Conservation (phyloP, 2,797 vertebrate species). For the Microchirus variegatus region DNA sequence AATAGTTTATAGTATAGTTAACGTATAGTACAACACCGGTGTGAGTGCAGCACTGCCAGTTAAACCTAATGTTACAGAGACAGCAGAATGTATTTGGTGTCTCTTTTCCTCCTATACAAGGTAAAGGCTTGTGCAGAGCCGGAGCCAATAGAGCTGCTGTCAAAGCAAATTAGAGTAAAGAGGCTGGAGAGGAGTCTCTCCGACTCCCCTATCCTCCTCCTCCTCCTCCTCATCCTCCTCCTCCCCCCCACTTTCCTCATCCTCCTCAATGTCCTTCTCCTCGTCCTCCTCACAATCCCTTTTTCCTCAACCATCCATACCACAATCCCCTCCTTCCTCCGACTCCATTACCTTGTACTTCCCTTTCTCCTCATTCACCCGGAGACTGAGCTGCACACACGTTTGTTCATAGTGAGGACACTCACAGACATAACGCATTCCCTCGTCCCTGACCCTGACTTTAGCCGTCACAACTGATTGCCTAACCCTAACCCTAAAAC, state of each 20-base stretch:
- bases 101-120: conserved; percentile 9
- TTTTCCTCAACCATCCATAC: conserved; percentile 1
- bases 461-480: too few relatives aligned
- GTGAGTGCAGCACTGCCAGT: conserved; percentile 23
- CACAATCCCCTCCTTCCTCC: neutral
- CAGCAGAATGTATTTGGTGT: conserved; percentile 17
- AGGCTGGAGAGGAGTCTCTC: conserved; percentile 29
- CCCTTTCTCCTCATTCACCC: conserved; percentile 18
- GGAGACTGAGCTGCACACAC: conserved; percentile 8
- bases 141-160: conserved; percentile 51
- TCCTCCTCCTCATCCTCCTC: neutral
- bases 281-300: conserved; percentile 7
- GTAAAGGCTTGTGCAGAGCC: conserved; percentile 29
- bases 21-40: neutral
- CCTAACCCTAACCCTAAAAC: too few relatives aligned
- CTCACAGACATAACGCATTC: neutral
- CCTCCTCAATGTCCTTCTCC: conserved; percentile 11
- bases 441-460: too few relatives aligned
- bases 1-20: too few relatives aligned
- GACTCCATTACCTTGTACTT: neutral
- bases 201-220: neutral
- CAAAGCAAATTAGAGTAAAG: conserved; percentile 62
- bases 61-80: conserved; percentile 10
- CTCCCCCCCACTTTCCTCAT: neutral
- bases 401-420: neutral